phyloP scores from a whole-genome alignment of 35 echinoderm and acorn worm genomes.

The Ophioderma brevispina region DNA sequence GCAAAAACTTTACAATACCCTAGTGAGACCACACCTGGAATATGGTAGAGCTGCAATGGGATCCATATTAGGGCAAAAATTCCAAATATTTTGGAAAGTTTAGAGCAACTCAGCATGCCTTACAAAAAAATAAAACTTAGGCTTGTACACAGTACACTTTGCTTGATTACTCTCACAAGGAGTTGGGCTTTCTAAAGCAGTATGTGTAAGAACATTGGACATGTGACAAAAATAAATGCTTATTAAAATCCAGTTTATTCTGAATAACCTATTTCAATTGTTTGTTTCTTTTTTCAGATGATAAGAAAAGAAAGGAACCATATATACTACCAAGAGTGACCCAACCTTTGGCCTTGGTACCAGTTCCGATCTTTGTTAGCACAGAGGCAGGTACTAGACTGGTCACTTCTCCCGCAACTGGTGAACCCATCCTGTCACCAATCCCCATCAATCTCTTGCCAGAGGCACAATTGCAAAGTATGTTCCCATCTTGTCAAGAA shows the following conservation, averaged over 20 bases:
- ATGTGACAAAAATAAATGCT: no score
- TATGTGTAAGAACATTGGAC: background rate
- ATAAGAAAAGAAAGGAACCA: background rate
- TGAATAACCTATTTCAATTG: background rate
- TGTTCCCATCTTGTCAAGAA: background rate
- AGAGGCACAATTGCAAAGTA: background rate
- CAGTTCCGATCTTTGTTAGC: slow-evolving; percentile 54
- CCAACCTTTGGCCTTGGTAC: slow-evolving; percentile 51
- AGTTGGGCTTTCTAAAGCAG: background rate
- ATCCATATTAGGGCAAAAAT: no score
- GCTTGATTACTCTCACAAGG: background rate
- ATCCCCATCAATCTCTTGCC: background rate
- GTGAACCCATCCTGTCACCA: background rate
- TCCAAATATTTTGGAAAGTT: no score
- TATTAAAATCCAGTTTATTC: no score
- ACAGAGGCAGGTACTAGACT: background rate
- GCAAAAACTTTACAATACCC: no score
- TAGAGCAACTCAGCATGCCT: no score
- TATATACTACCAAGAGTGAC: slow-evolving; percentile 44
- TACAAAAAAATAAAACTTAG: no score
- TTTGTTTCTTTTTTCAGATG: background rate
- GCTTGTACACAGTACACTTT: no score
- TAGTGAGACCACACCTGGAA: no score
- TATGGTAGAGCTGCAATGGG: no score
- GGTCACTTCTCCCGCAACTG: slow-evolving; percentile 29